A percentile compares a stretch with the other conserved stretches of the same genome.
Conservation (phyloP, 1,140 invertebrate genomes). For the Homalodisca vitripennis region DNA sequence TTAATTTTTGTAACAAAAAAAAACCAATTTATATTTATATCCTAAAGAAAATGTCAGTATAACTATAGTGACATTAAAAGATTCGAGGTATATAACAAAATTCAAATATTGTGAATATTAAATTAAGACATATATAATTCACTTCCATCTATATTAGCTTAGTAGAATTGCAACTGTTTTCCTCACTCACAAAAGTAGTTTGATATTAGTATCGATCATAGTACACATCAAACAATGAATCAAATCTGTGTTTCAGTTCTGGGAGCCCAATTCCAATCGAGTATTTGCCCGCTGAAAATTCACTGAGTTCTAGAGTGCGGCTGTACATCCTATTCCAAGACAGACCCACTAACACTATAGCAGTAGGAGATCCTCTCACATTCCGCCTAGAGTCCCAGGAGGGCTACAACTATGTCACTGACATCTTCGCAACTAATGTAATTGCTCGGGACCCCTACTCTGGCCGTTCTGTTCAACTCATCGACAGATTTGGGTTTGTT, state of each 20-base stretch:
- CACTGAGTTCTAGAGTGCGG: slow-evolving; percentile 81
- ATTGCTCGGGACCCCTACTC: slow-evolving; percentile 92
- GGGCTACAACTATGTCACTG: slow-evolving; percentile 82
- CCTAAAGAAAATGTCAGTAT: too few relatives aligned
- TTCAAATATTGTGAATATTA: too few relatives aligned
- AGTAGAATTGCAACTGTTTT: too few relatives aligned
- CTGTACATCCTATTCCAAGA: slow-evolving; percentile 85
- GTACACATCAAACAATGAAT: background rate
- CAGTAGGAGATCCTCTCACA: slow-evolving; percentile 89
- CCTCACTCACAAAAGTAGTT: too few relatives aligned
- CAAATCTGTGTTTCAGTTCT: slow-evolving; percentile 52
- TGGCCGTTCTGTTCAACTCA: slow-evolving; percentile 83
- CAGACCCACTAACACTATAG: slow-evolving; percentile 87
- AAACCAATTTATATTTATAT: too few relatives aligned
- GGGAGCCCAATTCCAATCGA: slow-evolving; percentile 89
- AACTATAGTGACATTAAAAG: too few relatives aligned
- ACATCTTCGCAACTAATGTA: slow-evolving; percentile 92
- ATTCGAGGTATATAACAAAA: too few relatives aligned
- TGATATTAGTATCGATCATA: background rate
- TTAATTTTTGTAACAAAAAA: too few relatives aligned
- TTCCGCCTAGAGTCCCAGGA: slow-evolving; percentile 87
- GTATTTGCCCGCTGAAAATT: slow-evolving; percentile 86
- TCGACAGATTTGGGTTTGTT: slow-evolving; percentile 83
- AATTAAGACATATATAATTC: too few relatives aligned
- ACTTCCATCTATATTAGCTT: too few relatives aligned